Evolutionary conservation across 2,113 vertebrate genomes (phyloP).

Genomic region (Spea multiplicata): DNA sequence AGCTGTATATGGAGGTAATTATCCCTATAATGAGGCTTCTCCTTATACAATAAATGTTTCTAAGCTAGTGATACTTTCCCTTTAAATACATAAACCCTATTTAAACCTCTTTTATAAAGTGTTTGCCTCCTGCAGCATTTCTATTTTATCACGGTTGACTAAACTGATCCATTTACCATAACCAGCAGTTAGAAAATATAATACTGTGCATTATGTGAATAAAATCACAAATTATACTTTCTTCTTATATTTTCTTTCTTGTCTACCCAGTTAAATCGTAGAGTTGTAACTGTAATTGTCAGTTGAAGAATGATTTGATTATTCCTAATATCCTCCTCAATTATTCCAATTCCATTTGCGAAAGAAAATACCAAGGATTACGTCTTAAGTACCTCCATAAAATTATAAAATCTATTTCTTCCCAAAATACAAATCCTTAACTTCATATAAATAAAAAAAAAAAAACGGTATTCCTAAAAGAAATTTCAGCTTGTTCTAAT

Average conservation of each 20-base stretch:
- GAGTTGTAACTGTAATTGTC: slow-evolving; percentile 51
- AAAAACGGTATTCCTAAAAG: slow-evolving; percentile 62
- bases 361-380: slow-evolving; percentile 59
- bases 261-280: background rate
- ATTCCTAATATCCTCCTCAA: slow-evolving; percentile 56
- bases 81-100: too few species aligned
- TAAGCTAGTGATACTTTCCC: too few species aligned
- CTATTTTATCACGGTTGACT: too few species aligned
- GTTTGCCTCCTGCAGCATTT: too few species aligned
- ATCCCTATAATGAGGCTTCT: too few species aligned
- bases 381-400: slow-evolving; percentile 65
- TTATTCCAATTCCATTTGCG: slow-evolving; percentile 59
- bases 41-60: too few species aligned
- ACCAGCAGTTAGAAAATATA: too few species aligned
- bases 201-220: too few species aligned
- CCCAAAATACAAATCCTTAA: slow-evolving; percentile 61
- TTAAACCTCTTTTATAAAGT: too few species aligned
- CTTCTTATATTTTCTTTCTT: background rate
- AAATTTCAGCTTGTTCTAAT: slow-evolving; percentile 65
- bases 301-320: slow-evolving; percentile 55
- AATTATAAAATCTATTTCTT: slow-evolving; percentile 70
- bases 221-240: too few species aligned
- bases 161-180: too few species aligned
- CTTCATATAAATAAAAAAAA: slow-evolving; percentile 55
- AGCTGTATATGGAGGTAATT: too few species aligned